Base-by-base conservation (phyloP, 2,113 vertebrate genomes). In the Tychaedon coryphoeus region DNA sequence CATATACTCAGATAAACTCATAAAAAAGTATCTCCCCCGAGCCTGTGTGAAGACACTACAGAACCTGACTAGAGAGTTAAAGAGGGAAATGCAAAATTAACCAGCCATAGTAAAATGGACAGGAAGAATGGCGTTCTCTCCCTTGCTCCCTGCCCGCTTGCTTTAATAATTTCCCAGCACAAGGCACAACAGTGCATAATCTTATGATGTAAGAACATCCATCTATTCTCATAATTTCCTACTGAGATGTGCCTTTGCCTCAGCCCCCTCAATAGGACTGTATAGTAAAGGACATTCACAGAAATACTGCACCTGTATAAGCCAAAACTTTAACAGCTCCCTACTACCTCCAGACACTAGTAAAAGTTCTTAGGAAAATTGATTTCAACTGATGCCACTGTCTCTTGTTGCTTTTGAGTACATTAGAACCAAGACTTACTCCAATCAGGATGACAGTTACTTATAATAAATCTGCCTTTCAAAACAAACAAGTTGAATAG, bases 21-120 rank as follows among this genome's bases (percentile, higher is more conserved):
- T 38, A 38, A 38, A 38, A 38, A 38, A 38, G 38, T 38, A 65
- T 67, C 38, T 62, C 34, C 7, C 4, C 16, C 0, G 0, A n/a
- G 57, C 33, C 64, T 78, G 29, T 5, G 17, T 19, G 38, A 6
- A 69, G 81, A 36, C 8, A 45, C 36, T 47, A 43, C 1, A 9
- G 45, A 91, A 90, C 8, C 23, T 23, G 12, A 65, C 1, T 38
- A 38, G 2, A 47, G 33, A 74, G 11, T 6, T 47, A 25, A 71
- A 73, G 18, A 65, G 20, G 4, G 8, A 85, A 87, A 91, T 14
- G 10, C 9, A 88, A 45, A 50, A 75, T 51, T 47, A 82, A 33
- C 23, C 28, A 92, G 57, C 16, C 33, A 38, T 0, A 65, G 19
- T 23, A 36, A 77, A 88, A 88, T 4, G 34, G 29, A 65, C 12